phyloP scores from a whole-genome alignment of 2,113 vertebrate species.

The Macrotus californicus region DNA sequence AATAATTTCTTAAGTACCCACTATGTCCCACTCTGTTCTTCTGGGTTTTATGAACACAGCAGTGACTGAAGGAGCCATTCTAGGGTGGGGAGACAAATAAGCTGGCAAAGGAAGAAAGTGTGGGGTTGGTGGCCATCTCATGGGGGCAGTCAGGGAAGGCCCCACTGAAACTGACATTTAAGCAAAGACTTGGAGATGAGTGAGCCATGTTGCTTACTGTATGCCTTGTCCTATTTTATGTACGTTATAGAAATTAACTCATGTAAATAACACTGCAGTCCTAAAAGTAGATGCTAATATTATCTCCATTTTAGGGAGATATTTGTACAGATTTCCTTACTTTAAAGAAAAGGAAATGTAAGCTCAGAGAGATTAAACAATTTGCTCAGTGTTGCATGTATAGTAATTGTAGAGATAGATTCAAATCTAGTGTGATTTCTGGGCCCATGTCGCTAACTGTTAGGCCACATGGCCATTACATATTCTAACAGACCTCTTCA shows the following conservation, averaged over 20 bases:
- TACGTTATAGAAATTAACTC: neutral
- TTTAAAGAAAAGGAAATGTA: constrained; percentile 7
- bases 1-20: neutral
- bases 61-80: neutral
- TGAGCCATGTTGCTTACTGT: neutral
- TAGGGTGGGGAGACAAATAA: neutral
- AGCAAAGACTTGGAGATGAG: neutral
- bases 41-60: neutral
- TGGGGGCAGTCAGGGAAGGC: neutral
- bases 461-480: neutral
- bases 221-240: neutral
- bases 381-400: neutral
- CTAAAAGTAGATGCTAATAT: neutral
- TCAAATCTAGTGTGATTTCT: neutral
- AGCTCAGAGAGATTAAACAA: neutral
- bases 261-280: neutral
- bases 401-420: neutral
- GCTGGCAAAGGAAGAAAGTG: neutral
- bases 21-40: neutral
- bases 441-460: neutral
- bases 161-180: neutral
- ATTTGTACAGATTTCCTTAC: neutral
- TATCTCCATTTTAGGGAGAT: neutral
- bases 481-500: neutral
- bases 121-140: neutral